Conservation (phyloP, 2,888 invertebrate species). For the Diogma glabrata region DNA sequence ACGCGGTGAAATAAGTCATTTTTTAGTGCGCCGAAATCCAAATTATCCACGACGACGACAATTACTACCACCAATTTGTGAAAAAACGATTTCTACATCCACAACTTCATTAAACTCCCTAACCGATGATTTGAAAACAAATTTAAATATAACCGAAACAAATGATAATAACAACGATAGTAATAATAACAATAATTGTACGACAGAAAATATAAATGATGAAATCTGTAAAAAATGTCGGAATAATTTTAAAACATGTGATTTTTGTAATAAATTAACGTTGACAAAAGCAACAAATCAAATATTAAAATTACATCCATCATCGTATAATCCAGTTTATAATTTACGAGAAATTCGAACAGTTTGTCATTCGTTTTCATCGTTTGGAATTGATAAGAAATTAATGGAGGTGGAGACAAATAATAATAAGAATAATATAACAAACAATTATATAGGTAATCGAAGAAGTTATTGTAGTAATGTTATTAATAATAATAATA, state of each 20-base stretch:
- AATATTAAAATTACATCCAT: slow-evolving; percentile 1
- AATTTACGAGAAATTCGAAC: slow-evolving; percentile 37
- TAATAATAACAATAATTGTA: not conserved
- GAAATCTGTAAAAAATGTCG: slow-evolving; percentile 26
- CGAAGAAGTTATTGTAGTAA: slow-evolving; percentile 18
- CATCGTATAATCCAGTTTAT: slow-evolving; percentile 33
- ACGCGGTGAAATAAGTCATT: slow-evolving; percentile 57
- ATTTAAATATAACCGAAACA: slow-evolving; percentile 9
- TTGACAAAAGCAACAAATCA: slow-evolving; percentile 20
- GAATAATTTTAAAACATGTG: slow-evolving; percentile 29
- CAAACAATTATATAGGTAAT: slow-evolving; percentile 12
- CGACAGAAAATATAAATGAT: slow-evolving; percentile 1
- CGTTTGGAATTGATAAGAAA: slow-evolving; percentile 36
- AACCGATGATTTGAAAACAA: slow-evolving; percentile 4
- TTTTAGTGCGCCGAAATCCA: slow-evolving; percentile 70
- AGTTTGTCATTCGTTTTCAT: slow-evolving; percentile 34
- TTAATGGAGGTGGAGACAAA: slow-evolving; percentile 32
- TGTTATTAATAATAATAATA: slow-evolving; percentile 9
- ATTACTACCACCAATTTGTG: slow-evolving; percentile 26
- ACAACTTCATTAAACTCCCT: slow-evolving; percentile 14
- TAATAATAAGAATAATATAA: slow-evolving; percentile 15
- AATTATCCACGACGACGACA: slow-evolving; percentile 48
- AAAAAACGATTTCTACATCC: slow-evolving; percentile 13
- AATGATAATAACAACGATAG: not conserved
- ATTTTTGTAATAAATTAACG: slow-evolving; percentile 30